Percentiles rank a stretch among this genome's conserved stretches.
phyloP scores from a whole-genome alignment of 2,797 vertebrate genomes.

The Acanthornis magna region DNA sequence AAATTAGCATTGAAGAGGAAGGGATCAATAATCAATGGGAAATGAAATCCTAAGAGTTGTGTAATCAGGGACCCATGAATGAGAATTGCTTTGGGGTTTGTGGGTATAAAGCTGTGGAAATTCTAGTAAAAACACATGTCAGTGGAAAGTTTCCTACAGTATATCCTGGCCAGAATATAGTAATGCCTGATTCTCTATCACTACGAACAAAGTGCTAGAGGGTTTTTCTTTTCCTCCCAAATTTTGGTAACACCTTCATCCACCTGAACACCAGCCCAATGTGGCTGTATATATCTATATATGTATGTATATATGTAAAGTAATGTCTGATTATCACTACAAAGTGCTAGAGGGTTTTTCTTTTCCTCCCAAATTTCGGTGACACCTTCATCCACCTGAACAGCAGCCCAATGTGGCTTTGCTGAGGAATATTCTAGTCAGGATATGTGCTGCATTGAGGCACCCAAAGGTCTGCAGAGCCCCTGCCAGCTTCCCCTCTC shows the following conservation, averaged over 20 bases:
- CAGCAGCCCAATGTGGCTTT: neutral
- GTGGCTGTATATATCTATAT: no score
- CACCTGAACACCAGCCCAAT: no score
- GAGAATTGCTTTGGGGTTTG: neutral
- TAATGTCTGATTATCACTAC: fast-evolving
- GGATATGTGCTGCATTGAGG: neutral
- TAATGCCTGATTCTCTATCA: fast-evolving
- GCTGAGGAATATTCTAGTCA: neutral
- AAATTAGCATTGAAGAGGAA: neutral
- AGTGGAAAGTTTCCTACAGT: neutral
- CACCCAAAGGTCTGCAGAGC: neutral
- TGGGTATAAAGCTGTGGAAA: neutral
- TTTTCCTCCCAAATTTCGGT: fast-evolving
- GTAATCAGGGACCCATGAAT: fast-evolving
- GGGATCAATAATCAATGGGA: neutral
- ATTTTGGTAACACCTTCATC: neutral
- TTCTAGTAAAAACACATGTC: no score
- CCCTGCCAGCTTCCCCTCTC: neutral
- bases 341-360: neutral
- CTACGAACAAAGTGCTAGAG: neutral
- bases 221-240: neutral
- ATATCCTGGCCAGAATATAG: neutral
- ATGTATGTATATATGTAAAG: neutral
- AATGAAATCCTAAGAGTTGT: neutral
- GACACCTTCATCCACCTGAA: neutral